Evolutionary conservation across 1,140 invertebrate species (phyloP), one percentile per base, ranked within the genome.

Genomic region (Trypoxylus dichotomus): DNA sequence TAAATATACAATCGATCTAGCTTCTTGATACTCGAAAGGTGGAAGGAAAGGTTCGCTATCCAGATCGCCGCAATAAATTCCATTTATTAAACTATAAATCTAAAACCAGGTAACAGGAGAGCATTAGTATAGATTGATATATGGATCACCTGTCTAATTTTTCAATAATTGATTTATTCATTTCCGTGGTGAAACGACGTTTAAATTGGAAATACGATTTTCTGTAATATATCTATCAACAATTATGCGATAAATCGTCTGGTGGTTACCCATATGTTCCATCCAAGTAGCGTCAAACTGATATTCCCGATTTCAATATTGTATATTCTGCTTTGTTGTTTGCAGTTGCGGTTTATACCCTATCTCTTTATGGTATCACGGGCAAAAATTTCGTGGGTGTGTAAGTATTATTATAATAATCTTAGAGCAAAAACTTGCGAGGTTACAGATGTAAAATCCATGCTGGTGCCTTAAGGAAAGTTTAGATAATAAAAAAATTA

Each of bases 81-180:
- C 60, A 24, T 68, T 68, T 68, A 68, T 68, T 68, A 68, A 68
- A 68, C 60, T 68, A 68, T 68, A 68, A 68, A 68, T 68, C 60
- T 68, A 68, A 24, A 25, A 24, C 32, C 60, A 68, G 60, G 60
- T 68, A 68, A 68, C 60, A 68, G 21, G 60, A 68, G 19, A 29
- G 25, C 24, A 68, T 60, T 68, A 68, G 19, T 24, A 24, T 68
- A 68, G 29, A 41, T 74, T 74, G 72, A 74, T 74, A 74, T 74
- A 74, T 74, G 32, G 72, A 74, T 74, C 72, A 74, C 72, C 72
- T 74, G 72, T 74, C 72, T 43, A 43, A 43, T 74, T 43, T 43
- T 74, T 27, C 32, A 42, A 74, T 21, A 74, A 74, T 74, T 74
- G 41, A 74, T 74, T 37, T 29, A 74, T 74, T 37, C 41, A 1